Percentiles rank a stretch among this genome's conserved stretches.
phyloP scores from a whole-genome alignment of 2,113 vertebrate species.

The Aptenodytes patagonicus region DNA sequence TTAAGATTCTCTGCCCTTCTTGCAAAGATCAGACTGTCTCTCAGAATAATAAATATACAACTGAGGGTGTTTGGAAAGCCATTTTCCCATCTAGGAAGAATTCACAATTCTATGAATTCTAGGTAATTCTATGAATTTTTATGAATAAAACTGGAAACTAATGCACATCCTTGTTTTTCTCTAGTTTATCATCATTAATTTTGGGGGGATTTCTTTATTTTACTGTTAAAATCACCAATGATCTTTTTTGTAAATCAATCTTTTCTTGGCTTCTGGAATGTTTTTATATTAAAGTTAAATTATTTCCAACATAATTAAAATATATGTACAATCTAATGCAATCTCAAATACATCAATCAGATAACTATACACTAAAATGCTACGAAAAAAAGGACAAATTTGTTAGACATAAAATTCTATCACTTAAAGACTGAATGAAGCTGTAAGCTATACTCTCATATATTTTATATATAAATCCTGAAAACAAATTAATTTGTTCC shows the following conservation, averaged over 20 bases:
- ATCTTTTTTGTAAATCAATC: background rate
- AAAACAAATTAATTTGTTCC: background rate
- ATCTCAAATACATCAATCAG: background rate
- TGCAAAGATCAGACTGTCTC: background rate
- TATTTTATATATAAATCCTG: background rate
- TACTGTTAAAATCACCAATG: background rate
- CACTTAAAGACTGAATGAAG: background rate
- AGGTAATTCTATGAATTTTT: background rate
- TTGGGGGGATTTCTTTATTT: rapidly evolving
- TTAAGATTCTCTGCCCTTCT: background rate
- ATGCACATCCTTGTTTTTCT: background rate
- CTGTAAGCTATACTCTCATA: background rate
- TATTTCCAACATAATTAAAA: background rate
- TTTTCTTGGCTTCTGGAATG: background rate
- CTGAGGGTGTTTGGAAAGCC: background rate
- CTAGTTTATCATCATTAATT: background rate
- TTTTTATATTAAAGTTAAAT: background rate
- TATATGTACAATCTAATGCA: rapidly evolving
- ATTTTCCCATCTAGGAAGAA: background rate
- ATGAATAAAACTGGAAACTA: background rate
- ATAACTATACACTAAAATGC: background rate
- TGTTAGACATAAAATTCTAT: background rate
- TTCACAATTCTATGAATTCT: background rate
- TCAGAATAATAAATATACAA: background rate
- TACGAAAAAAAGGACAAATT: background rate